Evolutionary conservation across 2,113 vertebrate genomes (phyloP).

Genomic region (Alethe castanea): DNA sequence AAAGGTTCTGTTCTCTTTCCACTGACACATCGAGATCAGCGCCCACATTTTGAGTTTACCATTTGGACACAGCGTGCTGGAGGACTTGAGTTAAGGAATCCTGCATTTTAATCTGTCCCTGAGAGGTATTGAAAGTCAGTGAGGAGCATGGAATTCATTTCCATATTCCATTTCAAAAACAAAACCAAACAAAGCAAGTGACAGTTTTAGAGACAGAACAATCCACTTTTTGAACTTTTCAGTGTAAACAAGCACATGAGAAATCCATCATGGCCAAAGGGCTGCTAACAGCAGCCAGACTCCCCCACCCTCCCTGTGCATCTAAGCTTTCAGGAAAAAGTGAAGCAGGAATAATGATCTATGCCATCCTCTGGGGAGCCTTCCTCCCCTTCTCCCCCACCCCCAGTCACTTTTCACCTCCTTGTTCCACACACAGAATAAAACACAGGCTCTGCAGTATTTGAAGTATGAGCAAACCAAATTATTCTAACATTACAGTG

Average conservation of each 20-base stretch:
- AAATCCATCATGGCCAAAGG: constrained; percentile 23
- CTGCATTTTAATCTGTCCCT: neutral
- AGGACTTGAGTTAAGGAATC: neutral
- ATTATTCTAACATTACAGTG: neutral
- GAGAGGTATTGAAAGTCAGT: neutral
- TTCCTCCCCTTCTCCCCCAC: neutral
- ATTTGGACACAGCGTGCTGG: neutral
- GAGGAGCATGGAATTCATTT: neutral
- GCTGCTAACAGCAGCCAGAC: constrained; percentile 39
- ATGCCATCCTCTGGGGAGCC: neutral
- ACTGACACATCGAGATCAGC: neutral
- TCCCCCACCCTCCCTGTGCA: neutral
- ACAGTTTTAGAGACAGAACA: neutral
- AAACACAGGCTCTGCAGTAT: neutral
- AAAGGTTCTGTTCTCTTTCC: neutral
- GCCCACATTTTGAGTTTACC: neutral
- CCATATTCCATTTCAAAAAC: neutral
- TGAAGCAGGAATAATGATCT: constrained; percentile 16
- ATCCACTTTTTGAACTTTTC: neutral
- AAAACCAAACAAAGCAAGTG: neutral
- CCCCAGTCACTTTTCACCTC: neutral
- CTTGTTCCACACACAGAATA: neutral
- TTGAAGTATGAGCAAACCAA: neutral
- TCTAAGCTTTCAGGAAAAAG: constrained; percentile 44
- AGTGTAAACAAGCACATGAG: constrained; percentile 33